Evolutionary conservation across 2,797 vertebrate genomes (phyloP).

Genomic region (Pantherophis vulpinus): DNA sequence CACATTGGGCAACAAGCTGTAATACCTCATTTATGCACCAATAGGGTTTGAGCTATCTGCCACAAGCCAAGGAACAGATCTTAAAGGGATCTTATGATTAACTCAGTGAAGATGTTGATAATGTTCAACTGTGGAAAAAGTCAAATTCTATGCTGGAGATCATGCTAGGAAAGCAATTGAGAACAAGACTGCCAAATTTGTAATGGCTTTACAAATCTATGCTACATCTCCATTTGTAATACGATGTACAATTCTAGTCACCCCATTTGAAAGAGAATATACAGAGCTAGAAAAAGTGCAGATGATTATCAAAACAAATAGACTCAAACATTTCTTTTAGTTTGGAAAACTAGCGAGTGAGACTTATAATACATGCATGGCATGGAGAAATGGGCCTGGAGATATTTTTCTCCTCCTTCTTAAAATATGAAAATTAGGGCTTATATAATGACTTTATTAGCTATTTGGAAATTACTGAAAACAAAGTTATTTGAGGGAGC

Average conservation of each 20-base stretch:
- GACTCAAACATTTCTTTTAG: neutral
- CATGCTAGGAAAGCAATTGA: neutral
- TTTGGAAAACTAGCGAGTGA: neutral
- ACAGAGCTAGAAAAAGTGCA: neutral
- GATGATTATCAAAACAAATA: neutral
- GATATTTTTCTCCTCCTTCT: neutral
- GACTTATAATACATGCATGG: neutral
- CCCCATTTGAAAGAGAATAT: neutral
- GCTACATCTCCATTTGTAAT: neutral
- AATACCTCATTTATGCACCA: neutral
- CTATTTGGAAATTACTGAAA: neutral
- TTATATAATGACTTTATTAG: neutral
- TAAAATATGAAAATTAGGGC: neutral
- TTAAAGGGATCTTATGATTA: neutral
- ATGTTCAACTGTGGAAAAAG: neutral
- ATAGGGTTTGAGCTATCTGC: neutral
- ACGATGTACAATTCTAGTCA: neutral
- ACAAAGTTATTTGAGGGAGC: neutral
- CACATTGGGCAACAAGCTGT: neutral
- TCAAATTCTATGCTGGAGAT: neutral
- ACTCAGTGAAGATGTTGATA: neutral
- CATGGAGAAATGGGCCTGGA: neutral
- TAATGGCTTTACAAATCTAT: neutral
- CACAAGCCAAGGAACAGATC: neutral
- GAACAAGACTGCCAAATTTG: neutral